Percentiles rank a stretch among this genome's conserved stretches.
Conservation (phyloP, 2,113 vertebrate genomes). For the Manacus vitellinus region DNA sequence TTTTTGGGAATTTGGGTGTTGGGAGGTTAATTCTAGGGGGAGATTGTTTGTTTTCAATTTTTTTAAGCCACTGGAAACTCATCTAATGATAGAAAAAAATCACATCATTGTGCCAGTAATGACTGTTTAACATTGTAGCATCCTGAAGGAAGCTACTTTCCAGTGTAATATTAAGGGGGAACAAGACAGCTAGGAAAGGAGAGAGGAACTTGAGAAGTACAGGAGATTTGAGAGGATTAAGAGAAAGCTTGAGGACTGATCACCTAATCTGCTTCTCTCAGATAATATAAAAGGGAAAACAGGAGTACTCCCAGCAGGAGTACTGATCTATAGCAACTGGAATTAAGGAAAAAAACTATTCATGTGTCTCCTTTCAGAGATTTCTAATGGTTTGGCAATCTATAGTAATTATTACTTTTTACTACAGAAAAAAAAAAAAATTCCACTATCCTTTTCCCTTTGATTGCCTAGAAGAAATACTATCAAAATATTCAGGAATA, state of each 20-base stretch:
- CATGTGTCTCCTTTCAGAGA: neutral
- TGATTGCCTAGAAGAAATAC: neutral
- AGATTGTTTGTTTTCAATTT: neutral
- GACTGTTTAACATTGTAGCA: neutral
- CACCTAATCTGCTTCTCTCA: neutral
- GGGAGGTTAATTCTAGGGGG: neutral
- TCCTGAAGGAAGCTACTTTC: neutral
- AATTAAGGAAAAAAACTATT: neutral
- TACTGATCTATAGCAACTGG: neutral
- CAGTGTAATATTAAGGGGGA: fast-evolving
- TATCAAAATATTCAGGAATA: neutral
- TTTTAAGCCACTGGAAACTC: neutral
- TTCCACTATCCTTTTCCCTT: neutral
- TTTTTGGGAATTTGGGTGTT: neutral
- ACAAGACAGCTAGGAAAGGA: neutral
- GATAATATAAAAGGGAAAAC: neutral
- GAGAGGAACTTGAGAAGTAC: neutral
- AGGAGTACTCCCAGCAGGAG: neutral
- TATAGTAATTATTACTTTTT: neutral
- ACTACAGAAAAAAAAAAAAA: neutral
- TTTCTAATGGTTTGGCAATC: neutral
- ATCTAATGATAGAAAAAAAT: neutral
- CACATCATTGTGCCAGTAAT: neutral
- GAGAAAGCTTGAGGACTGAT: neutral
- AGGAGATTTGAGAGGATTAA: neutral